A percentile compares a stretch with the other conserved stretches of the same genome.
Conservation (phyloP, 2,113 vertebrate species). For the Lagenorhynchus albirostris region DNA sequence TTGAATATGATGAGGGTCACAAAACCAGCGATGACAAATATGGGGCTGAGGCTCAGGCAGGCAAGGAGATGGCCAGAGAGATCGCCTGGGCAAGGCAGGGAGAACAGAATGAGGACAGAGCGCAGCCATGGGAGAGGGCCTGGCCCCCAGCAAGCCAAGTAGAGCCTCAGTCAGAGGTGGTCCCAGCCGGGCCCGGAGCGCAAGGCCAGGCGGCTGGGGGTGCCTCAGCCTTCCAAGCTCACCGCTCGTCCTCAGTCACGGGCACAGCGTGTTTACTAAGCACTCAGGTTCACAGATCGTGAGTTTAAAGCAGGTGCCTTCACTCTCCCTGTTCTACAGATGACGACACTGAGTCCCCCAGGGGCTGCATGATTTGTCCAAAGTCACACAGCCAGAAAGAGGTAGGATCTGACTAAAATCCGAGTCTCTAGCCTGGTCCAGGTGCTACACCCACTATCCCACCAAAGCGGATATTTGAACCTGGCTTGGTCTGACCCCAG, state of each 20-base stretch:
- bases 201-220: not conserved
- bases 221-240: not conserved
- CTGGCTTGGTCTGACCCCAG: not conserved
- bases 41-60: constrained; percentile 93
- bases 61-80: constrained; percentile 94
- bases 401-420: not conserved
- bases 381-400: not conserved
- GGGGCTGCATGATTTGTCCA: not conserved
- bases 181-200: not conserved
- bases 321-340: not conserved
- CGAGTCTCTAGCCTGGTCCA: not conserved
- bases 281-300: not conserved
- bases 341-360: not conserved
- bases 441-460: not conserved
- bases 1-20: constrained; percentile 98
- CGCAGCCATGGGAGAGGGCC: not conserved
- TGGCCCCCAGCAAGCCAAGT: accelerated
- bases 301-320: not conserved
- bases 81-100: constrained; percentile 85
- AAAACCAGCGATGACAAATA: constrained; percentile 94
- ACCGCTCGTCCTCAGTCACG: no score
- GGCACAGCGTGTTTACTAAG: not conserved
- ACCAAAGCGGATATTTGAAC: not conserved
- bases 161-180: not conserved
- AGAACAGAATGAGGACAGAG: not conserved